Percentiles rank a stretch among this genome's conserved stretches.
These are phyloP conservation scores for Pygocentrus nattereri DNA, from an alignment of 2,797 vertebrate genomes.

Conservation along the genomic window DNA sequence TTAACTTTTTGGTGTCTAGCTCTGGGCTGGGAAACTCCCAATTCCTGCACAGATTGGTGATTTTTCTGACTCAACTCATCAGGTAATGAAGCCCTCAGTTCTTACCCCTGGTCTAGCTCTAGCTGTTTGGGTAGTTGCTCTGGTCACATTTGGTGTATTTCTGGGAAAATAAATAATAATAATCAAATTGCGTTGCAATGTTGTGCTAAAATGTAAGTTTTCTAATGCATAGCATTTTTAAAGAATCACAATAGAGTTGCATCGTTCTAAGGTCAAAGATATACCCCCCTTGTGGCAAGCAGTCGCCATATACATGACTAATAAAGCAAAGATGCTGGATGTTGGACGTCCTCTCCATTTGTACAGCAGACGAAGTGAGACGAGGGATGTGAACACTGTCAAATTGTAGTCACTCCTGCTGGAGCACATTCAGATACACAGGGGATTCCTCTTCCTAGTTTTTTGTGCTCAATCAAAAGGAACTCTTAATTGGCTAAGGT, in stretches of 20 bases:
- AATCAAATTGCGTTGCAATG: no score
- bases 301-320: not conserved
- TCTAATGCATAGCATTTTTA: not conserved
- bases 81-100: no score
- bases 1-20: no score
- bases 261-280: not conserved
- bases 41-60: no score
- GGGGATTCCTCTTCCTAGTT: not conserved
- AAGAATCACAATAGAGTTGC: not conserved
- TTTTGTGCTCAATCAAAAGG: slow-evolving; percentile 1
- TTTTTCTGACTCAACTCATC: no score
- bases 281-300: not conserved
- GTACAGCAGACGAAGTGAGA: not conserved
- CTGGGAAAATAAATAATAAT: no score
- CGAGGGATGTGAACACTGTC: slow-evolving; percentile 8
- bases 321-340: not conserved
- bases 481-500: slow-evolving; percentile 45
- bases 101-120: no score
- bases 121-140: no score
- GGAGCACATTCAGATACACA: slow-evolving; percentile 4
- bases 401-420: not conserved
- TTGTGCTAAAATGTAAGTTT: no score
- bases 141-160: no score
- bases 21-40: no score
- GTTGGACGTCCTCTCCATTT: not conserved